A percentile compares a stretch with the other conserved stretches of the same genome.
Conservation (phyloP, 2,888 invertebrate species). For the Brachynemurus nebulosus region DNA sequence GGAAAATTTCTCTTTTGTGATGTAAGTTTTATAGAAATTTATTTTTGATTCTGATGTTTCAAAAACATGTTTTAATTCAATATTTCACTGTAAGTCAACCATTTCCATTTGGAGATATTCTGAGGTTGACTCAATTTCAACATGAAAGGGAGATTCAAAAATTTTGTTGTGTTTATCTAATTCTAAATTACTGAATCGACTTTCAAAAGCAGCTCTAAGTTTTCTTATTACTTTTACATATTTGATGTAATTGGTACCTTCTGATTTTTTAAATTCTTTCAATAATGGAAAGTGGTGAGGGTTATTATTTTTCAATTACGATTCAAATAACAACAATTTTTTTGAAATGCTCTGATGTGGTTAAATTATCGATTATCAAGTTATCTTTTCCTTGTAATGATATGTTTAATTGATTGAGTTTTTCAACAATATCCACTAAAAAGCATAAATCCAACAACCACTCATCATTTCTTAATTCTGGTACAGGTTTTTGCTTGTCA, state of each 20-base stretch:
- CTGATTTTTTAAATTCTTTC: constrained; percentile 10
- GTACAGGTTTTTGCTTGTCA: constrained; percentile 7
- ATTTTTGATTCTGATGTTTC: neutral
- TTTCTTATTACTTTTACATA: constrained; percentile 14
- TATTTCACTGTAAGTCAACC: neutral
- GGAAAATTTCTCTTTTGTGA: constrained; percentile 8
- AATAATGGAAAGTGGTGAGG: constrained; percentile 6
- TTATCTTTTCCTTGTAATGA: constrained; percentile 9
- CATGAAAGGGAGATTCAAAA: constrained; percentile 10
- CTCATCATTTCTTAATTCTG: constrained; percentile 9
- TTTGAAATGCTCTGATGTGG: constrained; percentile 5
- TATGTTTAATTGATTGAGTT: constrained; percentile 8
- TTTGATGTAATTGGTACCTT: constrained; percentile 12
- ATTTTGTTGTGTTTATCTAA: constrained; percentile 12
- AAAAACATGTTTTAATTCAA: neutral
- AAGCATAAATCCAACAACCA: constrained; percentile 9
- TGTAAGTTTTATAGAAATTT: constrained; percentile 7
- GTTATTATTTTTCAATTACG: constrained; percentile 2
- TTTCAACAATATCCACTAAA: constrained; percentile 8
- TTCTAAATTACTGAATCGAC: constrained; percentile 13
- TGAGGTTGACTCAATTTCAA: constrained; percentile 5
- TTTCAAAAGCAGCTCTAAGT: constrained; percentile 13
- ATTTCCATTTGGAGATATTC: constrained; percentile 5
- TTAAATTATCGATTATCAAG: constrained; percentile 8
- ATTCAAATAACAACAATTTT: constrained; percentile 5